These are phyloP conservation scores for Eumeta japonica DNA, from an alignment of 1,140 invertebrate species.

Conservation along the genomic window DNA sequence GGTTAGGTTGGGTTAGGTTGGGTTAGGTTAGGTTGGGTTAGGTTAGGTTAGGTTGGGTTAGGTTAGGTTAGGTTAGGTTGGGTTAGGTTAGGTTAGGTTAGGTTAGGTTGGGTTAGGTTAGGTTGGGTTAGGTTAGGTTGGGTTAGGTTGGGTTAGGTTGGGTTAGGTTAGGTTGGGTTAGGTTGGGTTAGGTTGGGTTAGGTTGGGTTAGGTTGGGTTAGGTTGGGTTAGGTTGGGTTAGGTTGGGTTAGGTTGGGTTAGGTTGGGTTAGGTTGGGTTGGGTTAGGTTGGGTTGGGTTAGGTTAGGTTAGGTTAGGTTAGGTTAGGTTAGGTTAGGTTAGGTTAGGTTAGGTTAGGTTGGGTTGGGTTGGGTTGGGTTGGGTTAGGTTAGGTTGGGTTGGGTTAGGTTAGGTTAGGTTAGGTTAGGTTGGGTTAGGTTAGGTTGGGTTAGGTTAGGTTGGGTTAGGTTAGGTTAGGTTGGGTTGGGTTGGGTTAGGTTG, in stretches of 20 bases:
- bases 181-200: conserved; percentile 14
- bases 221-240: neutral
- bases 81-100: conserved; percentile 8
- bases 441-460: conserved; percentile 11
- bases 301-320: neutral
- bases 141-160: conserved; percentile 12
- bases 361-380: conserved; percentile 10
- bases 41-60: too few relatives aligned
- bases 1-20: too few relatives aligned
- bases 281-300: neutral
- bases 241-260: neutral
- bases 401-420: too few relatives aligned
- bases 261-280: neutral
- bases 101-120: conserved; percentile 7
- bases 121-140: conserved; percentile 8
- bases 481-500: conserved; percentile 13
- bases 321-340: conserved; percentile 7
- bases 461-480: conserved; percentile 13
- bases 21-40: too few relatives aligned
- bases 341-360: conserved; percentile 15
- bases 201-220: conserved; percentile 8
- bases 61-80: conserved; percentile 9
- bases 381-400: conserved; percentile 11
- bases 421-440: too few relatives aligned
- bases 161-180: too few relatives aligned